phyloP scores from a whole-genome alignment of 2,888 invertebrate species.

The Trachelus tabidus region DNA sequence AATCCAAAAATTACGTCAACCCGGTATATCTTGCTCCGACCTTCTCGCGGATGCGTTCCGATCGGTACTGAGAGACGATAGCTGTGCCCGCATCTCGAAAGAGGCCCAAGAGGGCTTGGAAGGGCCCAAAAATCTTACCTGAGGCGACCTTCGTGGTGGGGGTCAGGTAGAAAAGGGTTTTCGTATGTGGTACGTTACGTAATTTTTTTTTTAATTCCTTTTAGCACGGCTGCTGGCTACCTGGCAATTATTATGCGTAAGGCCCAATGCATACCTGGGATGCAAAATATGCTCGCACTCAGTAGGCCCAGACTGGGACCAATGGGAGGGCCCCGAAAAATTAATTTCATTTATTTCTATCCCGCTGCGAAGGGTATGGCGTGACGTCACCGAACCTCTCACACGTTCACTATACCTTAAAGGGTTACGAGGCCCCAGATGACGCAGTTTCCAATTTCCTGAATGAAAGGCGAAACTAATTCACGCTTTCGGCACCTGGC shows the following conservation, averaged over 20 bases:
- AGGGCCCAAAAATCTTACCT: slow-evolving; percentile 58
- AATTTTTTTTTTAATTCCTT: neutral
- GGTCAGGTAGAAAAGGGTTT: slow-evolving; percentile 63
- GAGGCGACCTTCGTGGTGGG: slow-evolving; percentile 56
- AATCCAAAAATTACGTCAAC: neutral
- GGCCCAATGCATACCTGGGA: slow-evolving; percentile 37
- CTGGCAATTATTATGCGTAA: slow-evolving; percentile 7
- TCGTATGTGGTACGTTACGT: slow-evolving; percentile 2
- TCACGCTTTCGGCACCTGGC: slow-evolving; percentile 53
- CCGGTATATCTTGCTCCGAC: slow-evolving; percentile 23
- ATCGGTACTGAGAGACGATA: slow-evolving; percentile 43
- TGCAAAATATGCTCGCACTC: slow-evolving; percentile 37
- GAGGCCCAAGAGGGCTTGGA: slow-evolving; percentile 57
- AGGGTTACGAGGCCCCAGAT: slow-evolving; percentile 57
- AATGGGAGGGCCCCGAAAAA: slow-evolving; percentile 33
- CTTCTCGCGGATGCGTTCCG: slow-evolving; percentile 40
- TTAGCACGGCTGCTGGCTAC: neutral
- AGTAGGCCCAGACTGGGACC: neutral
- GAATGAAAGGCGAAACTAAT: slow-evolving; percentile 58
- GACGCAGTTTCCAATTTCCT: slow-evolving; percentile 62
- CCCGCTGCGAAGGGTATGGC: slow-evolving; percentile 48
- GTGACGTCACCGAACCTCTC: slow-evolving; percentile 12
- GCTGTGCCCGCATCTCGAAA: slow-evolving; percentile 40
- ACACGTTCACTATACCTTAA: slow-evolving; percentile 26
- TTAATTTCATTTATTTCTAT: slow-evolving; percentile 55